Base-by-base conservation (phyloP, 2,113 vertebrate species). In the Lagopus leucura region DNA sequence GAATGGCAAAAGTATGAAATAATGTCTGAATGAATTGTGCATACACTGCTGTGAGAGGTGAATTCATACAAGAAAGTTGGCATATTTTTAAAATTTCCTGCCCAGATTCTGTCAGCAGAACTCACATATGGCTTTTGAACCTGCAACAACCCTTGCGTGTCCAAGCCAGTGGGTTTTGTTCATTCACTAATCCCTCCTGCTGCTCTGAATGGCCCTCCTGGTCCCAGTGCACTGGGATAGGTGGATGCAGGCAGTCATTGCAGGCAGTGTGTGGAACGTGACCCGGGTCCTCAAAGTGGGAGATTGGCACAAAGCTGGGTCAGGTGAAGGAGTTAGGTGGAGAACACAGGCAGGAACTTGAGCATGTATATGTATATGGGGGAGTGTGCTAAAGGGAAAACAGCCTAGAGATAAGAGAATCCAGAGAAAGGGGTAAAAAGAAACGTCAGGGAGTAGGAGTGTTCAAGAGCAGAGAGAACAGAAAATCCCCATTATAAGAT, bases 61-160 rank as follows among this genome's bases (percentile, higher is more conserved):
- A 89, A 86, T 73, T 83, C 88, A 79, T 28, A 32, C 66, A 63
- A 75, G 34, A 20, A 95, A 80, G 38, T 45, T 95, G 72, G 30
- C 40, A 18, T 30, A 10, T 95, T 88, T 77, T 38, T 85, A 71
- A 90, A 89, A 82, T 50, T 82, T 80, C 55, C 64, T 92, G 45
- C 72, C 82, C 79, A 91, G 60, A 73, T 70, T 86, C 64, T 85
- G 85, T 67, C 93, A 92, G 45, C 67, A 88, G 82, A 91, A 73
- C 28, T 85, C 75, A 82, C 71, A 52, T 9, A 5, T 89, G 63
- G 48, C 78, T 94, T 92, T 76, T 63, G 81, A 78, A 72, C 76
- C 17, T 69, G 64, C 71, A 85, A 12, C 45, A 87, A 75, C 28
- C 70, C 66, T 91, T 1, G 0, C 61, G 52, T 36, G 70, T 50